phyloP scores from a whole-genome alignment of 2,113 vertebrate species.

The Malaclemys terrapin region DNA sequence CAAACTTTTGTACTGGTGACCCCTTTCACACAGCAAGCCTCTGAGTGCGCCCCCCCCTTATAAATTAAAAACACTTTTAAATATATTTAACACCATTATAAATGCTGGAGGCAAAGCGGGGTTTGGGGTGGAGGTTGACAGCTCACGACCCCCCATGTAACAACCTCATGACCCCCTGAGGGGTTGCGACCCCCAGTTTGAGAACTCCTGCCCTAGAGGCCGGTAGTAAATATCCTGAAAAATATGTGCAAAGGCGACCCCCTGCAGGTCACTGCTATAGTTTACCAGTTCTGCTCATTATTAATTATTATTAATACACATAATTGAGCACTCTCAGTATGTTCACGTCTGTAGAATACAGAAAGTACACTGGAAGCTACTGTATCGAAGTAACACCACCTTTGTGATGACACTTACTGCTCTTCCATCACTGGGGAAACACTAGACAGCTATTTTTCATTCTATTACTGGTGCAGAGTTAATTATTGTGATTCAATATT shows the following conservation, averaged over 20 bases:
- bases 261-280: slow-evolving; percentile 48
- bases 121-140: no score
- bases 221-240: not conserved
- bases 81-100: no score
- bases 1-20: no score
- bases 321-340: not conserved
- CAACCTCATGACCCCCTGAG: no score
- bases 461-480: accelerated
- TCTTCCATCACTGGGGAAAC: not conserved
- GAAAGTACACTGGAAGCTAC: not conserved
- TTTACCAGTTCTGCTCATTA: not conserved
- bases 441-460: not conserved
- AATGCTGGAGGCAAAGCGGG: no score
- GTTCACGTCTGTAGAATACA: not conserved
- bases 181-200: no score
- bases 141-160: no score
- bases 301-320: slow-evolving; percentile 1
- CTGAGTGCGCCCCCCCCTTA: no score
- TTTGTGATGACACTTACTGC: not conserved
- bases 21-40: no score
- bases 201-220: not conserved
- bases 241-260: slow-evolving; percentile 45
- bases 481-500: not conserved
- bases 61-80: no score
- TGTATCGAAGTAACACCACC: accelerated